Evolutionary conservation across 2,797 vertebrate species (phyloP).

Genomic region (Phoeniculus purpureus): DNA sequence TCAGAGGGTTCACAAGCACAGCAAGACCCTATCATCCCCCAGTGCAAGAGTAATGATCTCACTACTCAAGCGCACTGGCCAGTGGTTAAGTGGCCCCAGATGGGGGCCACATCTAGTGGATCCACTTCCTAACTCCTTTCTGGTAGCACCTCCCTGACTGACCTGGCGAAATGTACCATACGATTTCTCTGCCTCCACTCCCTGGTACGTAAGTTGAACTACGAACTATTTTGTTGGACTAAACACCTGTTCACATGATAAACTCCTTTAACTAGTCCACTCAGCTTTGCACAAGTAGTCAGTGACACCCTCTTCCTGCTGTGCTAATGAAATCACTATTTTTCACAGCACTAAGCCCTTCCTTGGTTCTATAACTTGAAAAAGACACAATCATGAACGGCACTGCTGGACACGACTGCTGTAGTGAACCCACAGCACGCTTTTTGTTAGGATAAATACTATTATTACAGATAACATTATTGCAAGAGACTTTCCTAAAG

Average conservation of each 20-base stretch:
- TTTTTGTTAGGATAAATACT: constrained; percentile 3
- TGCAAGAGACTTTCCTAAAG: constrained; percentile 47
- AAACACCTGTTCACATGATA: not conserved
- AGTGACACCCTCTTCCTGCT: not conserved
- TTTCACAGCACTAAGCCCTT: not conserved
- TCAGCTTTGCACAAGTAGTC: not conserved
- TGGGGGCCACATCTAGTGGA: fast-evolving
- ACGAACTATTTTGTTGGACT: not conserved
- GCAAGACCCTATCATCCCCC: not conserved
- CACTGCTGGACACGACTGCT: not conserved
- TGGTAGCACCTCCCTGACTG: not conserved
- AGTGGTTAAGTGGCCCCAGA: not conserved
- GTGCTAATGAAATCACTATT: not conserved
- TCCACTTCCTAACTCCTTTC: not conserved
- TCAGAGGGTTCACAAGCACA: not conserved
- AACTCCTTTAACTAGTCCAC: not conserved
- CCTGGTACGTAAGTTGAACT: fast-evolving
- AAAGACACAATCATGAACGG: not conserved
- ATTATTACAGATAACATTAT: constrained; percentile 40
- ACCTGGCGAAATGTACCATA: not conserved
- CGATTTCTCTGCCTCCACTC: not conserved
- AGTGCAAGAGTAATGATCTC: too few species aligned
- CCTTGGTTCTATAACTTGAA: not conserved
- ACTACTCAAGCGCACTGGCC: not conserved
- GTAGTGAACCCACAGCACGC: constrained; percentile 43